Evolutionary conservation across 2,888 invertebrate genomes (phyloP), one percentile per base, ranked within the genome.

Genomic region (Ophion obscuratus): DNA sequence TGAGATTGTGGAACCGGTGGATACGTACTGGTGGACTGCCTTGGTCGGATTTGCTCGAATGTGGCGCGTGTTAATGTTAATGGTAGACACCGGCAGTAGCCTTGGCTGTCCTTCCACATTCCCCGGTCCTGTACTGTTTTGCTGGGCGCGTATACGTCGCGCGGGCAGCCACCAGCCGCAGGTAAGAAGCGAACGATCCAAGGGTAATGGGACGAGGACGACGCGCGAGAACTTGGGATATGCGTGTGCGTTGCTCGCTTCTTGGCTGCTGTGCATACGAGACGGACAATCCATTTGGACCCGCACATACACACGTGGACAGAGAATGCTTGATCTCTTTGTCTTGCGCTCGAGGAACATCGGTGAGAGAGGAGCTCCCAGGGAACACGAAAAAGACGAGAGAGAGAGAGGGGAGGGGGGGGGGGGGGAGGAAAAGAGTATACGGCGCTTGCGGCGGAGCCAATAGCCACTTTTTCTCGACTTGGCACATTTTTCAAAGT

Each of bases 401-500:
- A 61, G 57, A 77, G 36, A 17, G 61, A 27, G 62, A 27, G 47
- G 70, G 57, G 24, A 73, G 67, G 20, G 70, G 57, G 24, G 67
- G 67, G 20, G 70, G 57, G 24, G 70, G 57, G 24, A 73, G 67
- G 20, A 53, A 74, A 36, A 74, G 61, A 81, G 36, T 24, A 90
- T 85, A 89, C 90, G 91, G 90, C 91, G 92, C 92, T 92, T 87
- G 88, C 88, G 90, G 92, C 87, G 88, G 90, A 84, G 78, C 90
- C 89, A 89, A 79, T 88, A 89, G 90, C 91, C 88, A 90, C 92
- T 92, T 92, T 92, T 92, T 92, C 92, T 91, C 87, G 88, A 89
- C 91, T 92, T 92, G 90, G 92, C 92, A 92, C 92, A 92, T 92
- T 92, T 92, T 92, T 92, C 92, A 92, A 92, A 92, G 90, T 89